These are phyloP conservation scores for Cochlearius cochlearius DNA, from an alignment of 2,113 vertebrate species.

Conservation along the genomic window DNA sequence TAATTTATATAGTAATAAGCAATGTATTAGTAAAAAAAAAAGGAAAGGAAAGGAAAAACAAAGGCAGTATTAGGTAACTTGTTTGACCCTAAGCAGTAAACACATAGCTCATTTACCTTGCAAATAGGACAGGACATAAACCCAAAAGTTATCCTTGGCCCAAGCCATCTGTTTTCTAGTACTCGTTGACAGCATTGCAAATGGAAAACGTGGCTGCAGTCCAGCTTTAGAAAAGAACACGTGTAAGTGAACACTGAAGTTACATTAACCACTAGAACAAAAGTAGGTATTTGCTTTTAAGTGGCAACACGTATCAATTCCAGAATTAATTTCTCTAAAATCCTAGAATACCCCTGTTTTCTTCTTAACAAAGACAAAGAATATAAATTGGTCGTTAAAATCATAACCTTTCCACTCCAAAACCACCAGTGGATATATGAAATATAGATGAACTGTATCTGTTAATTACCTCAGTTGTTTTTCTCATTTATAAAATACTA, in stretches of 20 bases:
- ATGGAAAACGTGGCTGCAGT: conserved; percentile 98
- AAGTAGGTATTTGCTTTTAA: background rate
- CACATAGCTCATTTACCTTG: conserved; percentile 80
- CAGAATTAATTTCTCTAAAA: background rate
- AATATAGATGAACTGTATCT: background rate
- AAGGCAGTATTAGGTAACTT: background rate
- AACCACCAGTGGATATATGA: background rate
- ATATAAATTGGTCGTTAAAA: background rate
- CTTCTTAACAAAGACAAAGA: background rate
- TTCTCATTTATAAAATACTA: background rate
- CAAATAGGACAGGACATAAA: conserved; percentile 99
- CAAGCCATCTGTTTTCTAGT: conserved; percentile 97
- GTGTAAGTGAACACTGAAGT: background rate
- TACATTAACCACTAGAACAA: background rate
- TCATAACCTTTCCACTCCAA: background rate
- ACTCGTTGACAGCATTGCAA: conserved; percentile 95
- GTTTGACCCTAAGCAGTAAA: background rate
- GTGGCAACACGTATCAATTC: background rate
- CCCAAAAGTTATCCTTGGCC: conserved; percentile 96
- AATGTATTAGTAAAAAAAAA: background rate
- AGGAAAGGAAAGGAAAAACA: too few relatives aligned
- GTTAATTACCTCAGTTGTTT: background rate
- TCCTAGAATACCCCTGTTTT: background rate
- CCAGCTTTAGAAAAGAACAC: conserved; percentile 80
- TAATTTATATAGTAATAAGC: background rate